Percentiles rank a stretch among this genome's conserved stretches.
Evolutionary conservation across 2,888 invertebrate genomes (phyloP).

Genomic region (Parnassius smintheus): DNA sequence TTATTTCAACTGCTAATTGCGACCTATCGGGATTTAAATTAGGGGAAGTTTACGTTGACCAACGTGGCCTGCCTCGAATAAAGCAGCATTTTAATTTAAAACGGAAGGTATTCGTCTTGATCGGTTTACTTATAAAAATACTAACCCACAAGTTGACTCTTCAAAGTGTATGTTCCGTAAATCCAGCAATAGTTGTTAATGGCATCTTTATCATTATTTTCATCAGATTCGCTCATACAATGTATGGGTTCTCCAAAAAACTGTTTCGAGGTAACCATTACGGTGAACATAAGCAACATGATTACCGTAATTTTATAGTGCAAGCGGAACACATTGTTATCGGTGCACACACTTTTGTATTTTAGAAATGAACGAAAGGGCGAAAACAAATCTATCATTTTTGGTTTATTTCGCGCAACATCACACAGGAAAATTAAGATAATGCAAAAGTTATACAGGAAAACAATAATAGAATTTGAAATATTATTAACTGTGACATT

Average conservation of each 20-base stretch:
- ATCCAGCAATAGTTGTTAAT: conserved; percentile 91
- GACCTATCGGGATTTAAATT: too few species aligned
- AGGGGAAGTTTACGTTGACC: too few species aligned
- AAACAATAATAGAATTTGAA: too few species aligned
- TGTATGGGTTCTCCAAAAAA: conserved; percentile 93
- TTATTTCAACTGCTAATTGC: too few species aligned
- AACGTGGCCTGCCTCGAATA: too few species aligned
- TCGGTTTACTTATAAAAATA: conserved; percentile 9
- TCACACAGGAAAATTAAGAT: conserved; percentile 2
- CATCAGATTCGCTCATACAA: conserved; percentile 81
- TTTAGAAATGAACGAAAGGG: conserved; percentile 85
- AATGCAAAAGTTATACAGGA: not conserved
- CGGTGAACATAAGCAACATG: conserved; percentile 86
- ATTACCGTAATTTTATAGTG: conserved; percentile 88
- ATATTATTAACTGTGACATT: too few species aligned
- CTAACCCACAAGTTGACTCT: conserved; percentile 65
- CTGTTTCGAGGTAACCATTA: conserved; percentile 89
- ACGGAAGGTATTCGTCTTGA: not conserved
- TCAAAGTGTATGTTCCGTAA: conserved; percentile 85
- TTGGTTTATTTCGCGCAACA: conserved; percentile 30
- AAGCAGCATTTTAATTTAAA: too few species aligned
- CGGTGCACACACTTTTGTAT: conserved; percentile 85
- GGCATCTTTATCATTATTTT: conserved; percentile 78
- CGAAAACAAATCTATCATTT: conserved; percentile 85
- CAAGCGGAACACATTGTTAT: conserved; percentile 87